phyloP scores from a whole-genome alignment of 2,888 invertebrate genomes.

The Teleiodes luculella region DNA sequence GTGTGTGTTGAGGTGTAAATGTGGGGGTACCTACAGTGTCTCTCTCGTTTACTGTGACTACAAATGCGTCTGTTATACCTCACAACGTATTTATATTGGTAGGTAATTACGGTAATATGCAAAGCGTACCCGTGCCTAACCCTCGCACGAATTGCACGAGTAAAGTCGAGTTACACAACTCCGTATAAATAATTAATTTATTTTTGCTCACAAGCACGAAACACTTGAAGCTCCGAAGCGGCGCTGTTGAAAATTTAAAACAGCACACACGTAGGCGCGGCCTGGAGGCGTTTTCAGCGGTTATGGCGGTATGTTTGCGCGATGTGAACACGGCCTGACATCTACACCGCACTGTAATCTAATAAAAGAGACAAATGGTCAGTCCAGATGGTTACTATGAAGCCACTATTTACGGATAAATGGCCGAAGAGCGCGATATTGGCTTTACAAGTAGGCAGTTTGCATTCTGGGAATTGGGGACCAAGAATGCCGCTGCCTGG shows the following conservation, averaged over 20 bases:
- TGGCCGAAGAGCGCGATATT: not conserved
- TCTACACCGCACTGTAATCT: conserved; percentile 14
- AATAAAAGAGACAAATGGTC: conserved; percentile 11
- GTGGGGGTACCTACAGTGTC: not conserved
- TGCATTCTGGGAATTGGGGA: conserved; percentile 2
- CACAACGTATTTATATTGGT: not conserved
- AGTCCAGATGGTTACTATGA: conserved; percentile 2
- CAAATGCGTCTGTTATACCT: not conserved
- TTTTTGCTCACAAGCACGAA: conserved; percentile 52
- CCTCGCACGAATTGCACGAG: not conserved
- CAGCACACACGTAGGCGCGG: conserved; percentile 35
- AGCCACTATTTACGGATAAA: conserved; percentile 6
- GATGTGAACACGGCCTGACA: conserved; percentile 15
- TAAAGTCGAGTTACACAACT: conserved; percentile 12
- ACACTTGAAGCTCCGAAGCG: conserved; percentile 40
- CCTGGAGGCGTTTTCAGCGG: conserved; percentile 42
- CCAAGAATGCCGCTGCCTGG: not conserved
- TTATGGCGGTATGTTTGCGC: conserved; percentile 37
- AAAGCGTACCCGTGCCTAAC: conserved; percentile 1
- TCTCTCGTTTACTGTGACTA: not conserved
- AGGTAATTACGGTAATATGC: conserved; percentile 14
- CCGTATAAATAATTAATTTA: conserved; percentile 65
- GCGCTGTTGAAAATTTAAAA: conserved; percentile 58
- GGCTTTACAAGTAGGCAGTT: not conserved
- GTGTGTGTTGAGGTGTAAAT: conserved; percentile 4